Evolutionary conservation across 2,113 vertebrate genomes (phyloP).

Genomic region (Porphyrio hochstetteri): DNA sequence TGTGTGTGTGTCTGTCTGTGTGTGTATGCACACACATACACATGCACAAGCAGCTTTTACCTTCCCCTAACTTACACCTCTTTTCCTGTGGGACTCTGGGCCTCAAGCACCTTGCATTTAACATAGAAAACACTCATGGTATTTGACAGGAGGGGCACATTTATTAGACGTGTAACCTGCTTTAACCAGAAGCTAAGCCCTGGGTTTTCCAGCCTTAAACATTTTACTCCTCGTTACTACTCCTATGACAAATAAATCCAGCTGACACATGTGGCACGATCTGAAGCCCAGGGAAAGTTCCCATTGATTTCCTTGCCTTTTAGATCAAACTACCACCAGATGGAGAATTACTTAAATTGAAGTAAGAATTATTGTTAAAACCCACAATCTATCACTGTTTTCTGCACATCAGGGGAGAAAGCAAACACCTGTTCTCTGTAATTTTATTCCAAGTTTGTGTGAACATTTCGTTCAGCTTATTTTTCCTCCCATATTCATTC

Average conservation of each 20-base stretch:
- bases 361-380: neutral
- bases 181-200: neutral
- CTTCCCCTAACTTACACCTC: neutral
- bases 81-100: neutral
- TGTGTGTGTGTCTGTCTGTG: rapidly evolving
- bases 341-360: neutral
- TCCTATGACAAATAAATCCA: neutral
- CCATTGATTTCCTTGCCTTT: neutral
- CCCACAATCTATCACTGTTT: neutral
- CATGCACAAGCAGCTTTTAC: neutral
- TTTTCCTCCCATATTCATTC: neutral
- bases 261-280: neutral
- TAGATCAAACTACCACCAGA: neutral
- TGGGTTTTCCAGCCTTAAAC: neutral
- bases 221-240: neutral
- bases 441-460: neutral
- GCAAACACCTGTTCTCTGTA: neutral
- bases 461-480: neutral
- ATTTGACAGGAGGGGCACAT: neutral
- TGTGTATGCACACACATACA: neutral
- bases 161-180: neutral
- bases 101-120: neutral
- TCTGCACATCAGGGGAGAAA: neutral
- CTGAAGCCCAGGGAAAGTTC: neutral
- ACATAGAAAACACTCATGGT: neutral